Base-by-base conservation (phyloP, 2,888 invertebrate species). In the Drosophila kambysellisi region DNA sequence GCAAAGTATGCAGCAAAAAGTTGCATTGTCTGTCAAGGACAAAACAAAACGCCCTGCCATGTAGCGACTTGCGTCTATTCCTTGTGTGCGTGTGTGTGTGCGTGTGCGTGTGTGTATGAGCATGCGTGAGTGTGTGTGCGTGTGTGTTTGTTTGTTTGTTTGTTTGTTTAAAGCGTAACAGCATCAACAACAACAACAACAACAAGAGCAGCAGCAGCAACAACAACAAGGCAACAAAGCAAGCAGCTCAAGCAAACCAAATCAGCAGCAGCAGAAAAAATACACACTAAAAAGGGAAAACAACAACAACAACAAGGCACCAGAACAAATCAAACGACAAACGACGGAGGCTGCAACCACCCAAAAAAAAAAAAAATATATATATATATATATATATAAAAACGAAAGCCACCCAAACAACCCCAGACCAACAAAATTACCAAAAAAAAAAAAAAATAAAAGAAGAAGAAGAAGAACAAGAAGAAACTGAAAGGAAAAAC, bases 11-110 rank as follows among this genome's bases (percentile, higher is more conserved):
- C 91, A 88, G 53, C 59, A 51, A 68, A 90, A 88, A 87, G 83
- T 88, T 86, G 88, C 83, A 89, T 90, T 90, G 82, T 82, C 86
- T 89, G 80, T 81, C 90, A 91, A 91, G 90, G 91, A 91, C 87
- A 89, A 88, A 83, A 83, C 89, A 84, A 91, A 82, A 83, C 85
- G 81, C 73, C 76, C 71, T 81, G 67, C 66, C 59, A 77, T 80
- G 79, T 76, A 78, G 77, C 76, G 60, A 30, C 39, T 46, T 62
- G 63, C 56, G 52, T 71, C 50, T 30, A 12, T 33, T n/a, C 57
- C 12, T 64, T 32, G 43, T 59, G 43, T 39, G 48, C 54, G 57
- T 33, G 52, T 59, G 65, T 29, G 54, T 52, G 68, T 33, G 53
- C n/a, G 59, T 35, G 65, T 48, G 33, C 15, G 70, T 43, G 60